These are phyloP conservation scores for Myotis brandtii DNA, from an alignment of 2,113 vertebrate genomes.

Conservation along the genomic window DNA sequence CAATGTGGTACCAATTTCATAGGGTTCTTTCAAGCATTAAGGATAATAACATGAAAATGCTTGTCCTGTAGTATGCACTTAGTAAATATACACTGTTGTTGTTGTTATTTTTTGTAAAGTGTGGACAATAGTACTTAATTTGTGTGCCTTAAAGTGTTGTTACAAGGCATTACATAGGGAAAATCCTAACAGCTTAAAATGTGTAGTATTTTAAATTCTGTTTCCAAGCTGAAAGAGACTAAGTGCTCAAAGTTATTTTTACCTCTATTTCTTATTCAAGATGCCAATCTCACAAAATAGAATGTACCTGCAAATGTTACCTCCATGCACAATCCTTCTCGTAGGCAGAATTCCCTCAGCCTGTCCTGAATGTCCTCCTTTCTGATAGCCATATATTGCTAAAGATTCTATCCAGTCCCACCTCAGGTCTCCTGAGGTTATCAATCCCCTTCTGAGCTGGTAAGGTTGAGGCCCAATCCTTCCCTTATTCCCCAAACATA, in stretches of 20 bases:
- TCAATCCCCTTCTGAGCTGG: background rate
- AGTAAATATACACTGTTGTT: background rate
- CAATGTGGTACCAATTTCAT: background rate
- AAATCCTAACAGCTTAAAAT: slow-evolving; percentile 21
- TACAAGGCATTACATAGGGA: background rate
- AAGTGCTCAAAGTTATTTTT: slow-evolving; percentile 3
- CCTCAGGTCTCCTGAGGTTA: background rate
- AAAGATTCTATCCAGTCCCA: background rate
- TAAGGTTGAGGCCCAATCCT: background rate
- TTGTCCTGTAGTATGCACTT: background rate
- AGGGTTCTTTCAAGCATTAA: background rate
- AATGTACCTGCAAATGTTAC: background rate
- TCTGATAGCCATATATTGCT: background rate
- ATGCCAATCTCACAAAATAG: background rate
- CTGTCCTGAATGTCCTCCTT: background rate
- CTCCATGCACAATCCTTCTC: background rate
- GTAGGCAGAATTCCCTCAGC: background rate
- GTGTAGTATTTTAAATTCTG: slow-evolving; percentile 28
- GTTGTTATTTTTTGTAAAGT: slow-evolving; percentile 34
- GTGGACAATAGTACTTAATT: slow-evolving; percentile 12
- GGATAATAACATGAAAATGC: background rate
- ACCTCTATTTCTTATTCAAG: slow-evolving; percentile 1
- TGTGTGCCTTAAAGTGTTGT: background rate
- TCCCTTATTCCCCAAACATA: background rate
- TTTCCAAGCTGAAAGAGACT: slow-evolving; percentile 25